Evolutionary conservation across 2,888 invertebrate genomes (phyloP).

Genomic region (Zygogramma bicolorata): DNA sequence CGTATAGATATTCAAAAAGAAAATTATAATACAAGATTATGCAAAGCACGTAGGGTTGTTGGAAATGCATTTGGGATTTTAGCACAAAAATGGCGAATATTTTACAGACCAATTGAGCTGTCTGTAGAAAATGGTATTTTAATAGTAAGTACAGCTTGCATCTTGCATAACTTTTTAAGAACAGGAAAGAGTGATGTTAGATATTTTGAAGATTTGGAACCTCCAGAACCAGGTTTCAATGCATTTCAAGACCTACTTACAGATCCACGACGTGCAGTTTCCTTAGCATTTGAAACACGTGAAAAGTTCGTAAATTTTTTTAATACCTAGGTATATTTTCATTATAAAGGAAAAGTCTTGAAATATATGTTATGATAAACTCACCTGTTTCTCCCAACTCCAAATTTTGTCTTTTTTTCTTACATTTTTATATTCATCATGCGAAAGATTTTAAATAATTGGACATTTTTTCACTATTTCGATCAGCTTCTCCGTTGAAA

Average conservation of each 20-base stretch:
- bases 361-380: too few species aligned
- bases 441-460: neutral
- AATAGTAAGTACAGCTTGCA: too few species aligned
- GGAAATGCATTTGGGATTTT: conserved; percentile 35
- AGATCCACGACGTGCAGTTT: neutral
- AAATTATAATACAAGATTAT: conserved; percentile 36
- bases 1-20: conserved; percentile 33
- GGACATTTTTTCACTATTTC: conserved; percentile 10
- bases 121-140: neutral
- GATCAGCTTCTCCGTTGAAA: neutral
- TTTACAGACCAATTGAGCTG: conserved; percentile 11
- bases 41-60: conserved; percentile 35
- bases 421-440: conserved; percentile 6
- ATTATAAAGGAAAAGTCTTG: neutral
- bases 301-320: neutral
- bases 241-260: neutral
- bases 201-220: neutral
- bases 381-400: too few species aligned
- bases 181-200: neutral
- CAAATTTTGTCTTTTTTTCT: neutral
- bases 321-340: neutral
- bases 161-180: conserved; percentile 20
- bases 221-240: neutral
- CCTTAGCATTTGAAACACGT: neutral
- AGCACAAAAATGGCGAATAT: conserved; percentile 16